Percentiles rank a stretch among this genome's conserved stretches.
Conservation (phyloP, 2,113 vertebrate genomes). For the Heterocephalus glaber region DNA sequence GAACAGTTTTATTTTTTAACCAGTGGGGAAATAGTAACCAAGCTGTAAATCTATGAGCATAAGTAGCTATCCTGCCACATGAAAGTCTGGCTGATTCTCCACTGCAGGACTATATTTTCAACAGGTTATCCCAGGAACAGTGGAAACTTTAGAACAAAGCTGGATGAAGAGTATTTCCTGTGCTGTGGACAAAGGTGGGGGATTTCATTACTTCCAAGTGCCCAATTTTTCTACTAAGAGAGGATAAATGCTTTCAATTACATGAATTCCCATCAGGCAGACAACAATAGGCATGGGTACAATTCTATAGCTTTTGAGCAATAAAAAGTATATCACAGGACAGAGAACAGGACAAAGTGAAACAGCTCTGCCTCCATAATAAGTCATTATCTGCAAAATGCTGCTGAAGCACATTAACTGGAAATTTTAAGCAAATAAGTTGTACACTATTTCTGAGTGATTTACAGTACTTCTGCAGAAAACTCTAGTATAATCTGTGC, state of each 20-base stretch:
- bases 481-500: conserved; percentile 7
- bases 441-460: conserved; percentile 61
- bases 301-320: conserved; percentile 56
- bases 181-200: conserved; percentile 67
- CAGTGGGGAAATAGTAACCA: background rate
- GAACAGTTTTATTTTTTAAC: conserved; percentile 25
- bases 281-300: conserved; percentile 61
- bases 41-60: background rate
- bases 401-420: conserved; percentile 64
- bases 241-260: conserved; percentile 74
- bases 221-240: conserved; percentile 76
- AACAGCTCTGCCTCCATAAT: conserved; percentile 63
- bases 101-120: conserved; percentile 20
- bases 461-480: conserved; percentile 33
- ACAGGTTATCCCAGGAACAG: conserved; percentile 44
- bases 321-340: conserved; percentile 65
- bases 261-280: conserved; percentile 66
- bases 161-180: conserved; percentile 15
- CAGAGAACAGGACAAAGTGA: conserved; percentile 56
- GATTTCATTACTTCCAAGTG: conserved; percentile 77
- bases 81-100: conserved; percentile 19
- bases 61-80: background rate
- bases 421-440: conserved; percentile 81
- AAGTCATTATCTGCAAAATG: conserved; percentile 56
- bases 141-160: conserved; percentile 70